Base-by-base conservation (phyloP, 2,888 invertebrate species). In the Belgica antarctica region DNA sequence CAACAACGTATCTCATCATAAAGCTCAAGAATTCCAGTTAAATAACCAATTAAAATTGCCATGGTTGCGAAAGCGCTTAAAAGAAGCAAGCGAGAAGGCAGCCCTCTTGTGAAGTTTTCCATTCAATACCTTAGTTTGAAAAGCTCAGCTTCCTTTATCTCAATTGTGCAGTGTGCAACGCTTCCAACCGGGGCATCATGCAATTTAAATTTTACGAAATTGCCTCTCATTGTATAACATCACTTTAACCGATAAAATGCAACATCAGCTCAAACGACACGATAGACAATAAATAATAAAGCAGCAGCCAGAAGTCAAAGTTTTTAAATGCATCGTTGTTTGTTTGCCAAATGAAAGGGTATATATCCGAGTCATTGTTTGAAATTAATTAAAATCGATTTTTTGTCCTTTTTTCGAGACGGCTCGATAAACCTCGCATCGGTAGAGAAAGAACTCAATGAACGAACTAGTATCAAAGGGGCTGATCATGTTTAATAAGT, bases 351-450 rank as follows among this genome's bases (percentile, higher is more conserved):
- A 41, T 15, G 25, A 65, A 24, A 24, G 1, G 17, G 19, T 2
- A 46, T 22, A 68, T 28, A 68, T 68, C n/a, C 31, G 22, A 57
- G 34, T 28, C 57, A 57, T 68, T 68, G 68, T 68, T 68, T 57
- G 68, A 57, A 68, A 57, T 68, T 68, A 68, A 68, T 68, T 68
- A 68, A 68, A 68, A 68, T 68, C 34, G 68, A 68, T 68, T 68
- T n/a, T n/a, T n/a, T n/a, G n/a, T n/a, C n/a, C n/a, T n/a, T n/a
- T n/a, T n/a, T n/a, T n/a, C n/a, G n/a, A n/a, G n/a, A n/a, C n/a
- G n/a, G n/a, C n/a, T n/a, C n/a, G n/a, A n/a, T n/a, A n/a, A n/a
- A n/a, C n/a, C n/a, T n/a, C n/a, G n/a, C n/a, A n/a, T n/a, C n/a
- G n/a, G n/a, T n/a, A n/a, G n/a, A n/a, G n/a, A n/a, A n/a, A n/a